These are phyloP conservation scores for Halichondria panicea DNA, from an alignment of 37 sponge, comb jelly and placozoan species.

Conservation along the genomic window DNA sequence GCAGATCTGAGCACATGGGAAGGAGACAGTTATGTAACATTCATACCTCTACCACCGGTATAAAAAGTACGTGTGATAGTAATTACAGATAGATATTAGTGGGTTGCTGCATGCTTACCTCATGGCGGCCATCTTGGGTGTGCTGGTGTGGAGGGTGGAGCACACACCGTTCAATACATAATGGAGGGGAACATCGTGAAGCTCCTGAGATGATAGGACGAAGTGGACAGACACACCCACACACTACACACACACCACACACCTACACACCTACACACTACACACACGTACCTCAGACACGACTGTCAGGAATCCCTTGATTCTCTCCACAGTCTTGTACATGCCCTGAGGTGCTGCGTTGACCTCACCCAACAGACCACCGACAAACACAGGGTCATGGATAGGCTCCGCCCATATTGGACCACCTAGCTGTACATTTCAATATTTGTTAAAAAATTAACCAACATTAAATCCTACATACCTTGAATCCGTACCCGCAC, in stretches of 20 bases:
- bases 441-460: not conserved
- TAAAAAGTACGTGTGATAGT: not conserved
- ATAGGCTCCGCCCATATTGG: conserved; percentile 93
- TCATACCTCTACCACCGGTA: not conserved
- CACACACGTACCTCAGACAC: conserved; percentile 62
- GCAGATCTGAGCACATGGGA: conserved; percentile 79
- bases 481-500: conserved; percentile 78
- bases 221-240: not conserved
- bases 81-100: not conserved
- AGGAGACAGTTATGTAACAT: not conserved
- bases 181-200: conserved; percentile 82
- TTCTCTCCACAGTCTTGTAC: conserved; percentile 71
- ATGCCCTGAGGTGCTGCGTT: not conserved
- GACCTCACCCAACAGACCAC: conserved; percentile 56
- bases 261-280: not conserved
- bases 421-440: conserved; percentile 80
- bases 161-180: conserved; percentile 76
- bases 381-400: conserved; percentile 86
- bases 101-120: conserved; percentile 31
- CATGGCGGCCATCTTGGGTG: conserved; percentile 75
- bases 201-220: conserved; percentile 75
- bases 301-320: conserved; percentile 84
- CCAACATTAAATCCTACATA: not conserved
- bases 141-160: conserved; percentile 77
- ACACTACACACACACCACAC: conserved; percentile 1